Evolutionary conservation across 1,140 invertebrate species (phyloP), one percentile per base, ranked within the genome.

Genomic region (Aphidius gifuensis): DNA sequence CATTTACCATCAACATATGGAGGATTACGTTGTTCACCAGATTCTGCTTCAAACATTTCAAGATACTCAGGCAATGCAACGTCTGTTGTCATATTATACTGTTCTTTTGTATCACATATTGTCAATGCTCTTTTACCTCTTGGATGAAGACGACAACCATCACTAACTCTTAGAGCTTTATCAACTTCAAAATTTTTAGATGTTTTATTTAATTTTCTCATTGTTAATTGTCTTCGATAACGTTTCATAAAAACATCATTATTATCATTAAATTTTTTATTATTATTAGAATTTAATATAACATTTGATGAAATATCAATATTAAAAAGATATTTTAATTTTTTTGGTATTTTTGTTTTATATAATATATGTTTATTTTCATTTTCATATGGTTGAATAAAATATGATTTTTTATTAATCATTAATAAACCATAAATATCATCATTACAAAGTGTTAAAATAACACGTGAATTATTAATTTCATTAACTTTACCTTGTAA

Each of bases 61-160:
- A 48, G 43, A 43, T 59, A 59, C 0, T 59, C 47, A 9, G 38
- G 21, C 7, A 6, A 11, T 6, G 47, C 48, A n/a, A 59, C 47
- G 11, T 59, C 58, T n/a, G 16, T 45, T 11, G 38, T 43, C 58
- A 59, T 50, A 9, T 59, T 39, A 43, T 40, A 59, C 0, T 50
- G 23, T 43, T 59, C 58, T 9, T 23, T 38, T 1, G 58, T 49
- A 50, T 59, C 58, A 42, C 58, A 59, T 43, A 59, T 50, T 16
- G 58, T 50, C 2, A 59, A 21, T 0, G 44, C 58, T 32, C 58
- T 49, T 40, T 59, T 59, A 6, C 23, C 8, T 9, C 47, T 42
- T 9, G 9, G 42, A 39, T 45, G 11, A 16, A 43, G 32, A 39
- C 38, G 23, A 38, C 58, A 59, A 16, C 38, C 32, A 21, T 50